A percentile compares a stretch with the other conserved stretches of the same genome.
These are phyloP conservation scores for Caenorhabditis sulstoni DNA, from an alignment of 2,888 invertebrate species.

Conservation along the genomic window DNA sequence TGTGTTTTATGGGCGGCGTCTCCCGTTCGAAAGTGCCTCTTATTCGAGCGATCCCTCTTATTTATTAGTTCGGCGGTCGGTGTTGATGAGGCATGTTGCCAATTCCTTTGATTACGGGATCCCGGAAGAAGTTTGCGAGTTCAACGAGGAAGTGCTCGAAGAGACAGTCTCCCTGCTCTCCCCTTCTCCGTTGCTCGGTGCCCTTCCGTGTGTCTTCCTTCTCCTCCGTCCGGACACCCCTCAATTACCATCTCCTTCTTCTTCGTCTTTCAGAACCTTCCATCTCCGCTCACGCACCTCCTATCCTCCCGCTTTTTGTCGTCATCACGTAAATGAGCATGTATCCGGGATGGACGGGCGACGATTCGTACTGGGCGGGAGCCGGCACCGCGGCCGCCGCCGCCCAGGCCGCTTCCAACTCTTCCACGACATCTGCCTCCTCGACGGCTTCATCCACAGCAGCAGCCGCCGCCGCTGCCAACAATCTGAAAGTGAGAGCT, in stretches of 20 bases:
- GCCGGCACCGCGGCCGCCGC: constrained; percentile 27
- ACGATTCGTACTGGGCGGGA: constrained; percentile 62
- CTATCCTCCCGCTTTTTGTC: neutral
- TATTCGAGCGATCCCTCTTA: neutral
- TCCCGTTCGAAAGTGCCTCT: neutral
- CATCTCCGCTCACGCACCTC: constrained; percentile 12
- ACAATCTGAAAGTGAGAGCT: constrained; percentile 47
- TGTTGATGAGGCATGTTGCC: neutral
- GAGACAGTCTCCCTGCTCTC: no score
- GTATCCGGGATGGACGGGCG: constrained; percentile 65
- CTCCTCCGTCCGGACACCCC: constrained; percentile 4
- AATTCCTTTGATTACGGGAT: no score
- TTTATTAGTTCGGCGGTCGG: neutral
- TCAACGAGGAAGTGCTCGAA: no score
- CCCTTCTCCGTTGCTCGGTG: no score
- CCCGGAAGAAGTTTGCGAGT: no score
- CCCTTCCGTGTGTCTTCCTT: constrained; percentile 1
- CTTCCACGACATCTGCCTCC: constrained; percentile 40
- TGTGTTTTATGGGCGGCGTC: constrained; percentile 12
- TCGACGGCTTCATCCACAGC: constrained; percentile 34
- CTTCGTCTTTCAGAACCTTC: neutral
- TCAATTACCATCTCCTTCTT: constrained; percentile 40
- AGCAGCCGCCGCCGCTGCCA: constrained; percentile 45
- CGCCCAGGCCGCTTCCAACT: constrained; percentile 27
- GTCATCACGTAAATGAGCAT: constrained; percentile 57